A percentile compares a stretch with the other conserved stretches of the same genome.
Conservation (phyloP, 2,888 invertebrate genomes). For the Monochamus alternatus region DNA sequence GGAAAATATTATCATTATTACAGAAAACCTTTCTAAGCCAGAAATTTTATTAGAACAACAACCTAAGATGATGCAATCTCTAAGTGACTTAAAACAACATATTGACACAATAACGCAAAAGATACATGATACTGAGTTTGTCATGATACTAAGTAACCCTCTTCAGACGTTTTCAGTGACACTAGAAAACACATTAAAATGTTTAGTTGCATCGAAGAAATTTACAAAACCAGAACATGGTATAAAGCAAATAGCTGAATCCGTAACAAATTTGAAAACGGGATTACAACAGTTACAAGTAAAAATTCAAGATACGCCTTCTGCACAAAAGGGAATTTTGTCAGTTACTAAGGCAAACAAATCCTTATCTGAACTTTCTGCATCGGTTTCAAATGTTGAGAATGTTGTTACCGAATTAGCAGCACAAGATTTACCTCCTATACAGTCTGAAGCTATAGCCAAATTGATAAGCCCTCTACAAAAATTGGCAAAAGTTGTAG, state of each 20-base stretch:
- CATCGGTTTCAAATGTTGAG: conserved; percentile 34
- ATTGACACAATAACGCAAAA: conserved; percentile 6
- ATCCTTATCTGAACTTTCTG: conserved; percentile 38
- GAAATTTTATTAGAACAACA: conserved; percentile 31
- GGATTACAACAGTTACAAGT: conserved; percentile 26
- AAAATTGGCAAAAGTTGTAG: conserved; percentile 33
- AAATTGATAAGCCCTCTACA: conserved; percentile 17
- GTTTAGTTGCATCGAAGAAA: background rate
- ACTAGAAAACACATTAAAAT: background rate
- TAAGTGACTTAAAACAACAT: conserved; percentile 28
- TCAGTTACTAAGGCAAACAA: conserved; percentile 45
- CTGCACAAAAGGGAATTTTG: conserved; percentile 27
- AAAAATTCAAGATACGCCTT: background rate
- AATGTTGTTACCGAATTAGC: conserved; percentile 6
- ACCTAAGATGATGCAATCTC: conserved; percentile 38
- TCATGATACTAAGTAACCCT: background rate
- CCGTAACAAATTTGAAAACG: background rate
- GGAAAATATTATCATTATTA: conserved; percentile 30
- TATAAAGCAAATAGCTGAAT: background rate
- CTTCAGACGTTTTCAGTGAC: conserved; percentile 27
- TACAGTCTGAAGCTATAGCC: background rate
- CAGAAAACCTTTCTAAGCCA: conserved; percentile 29
- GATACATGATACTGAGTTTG: conserved; percentile 4
- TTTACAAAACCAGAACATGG: background rate
- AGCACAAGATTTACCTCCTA: conserved; percentile 36